Evolutionary conservation across 1,140 invertebrate genomes (phyloP), one percentile per base, ranked within the genome.

Genomic region (Drosophila trapezifrons): DNA sequence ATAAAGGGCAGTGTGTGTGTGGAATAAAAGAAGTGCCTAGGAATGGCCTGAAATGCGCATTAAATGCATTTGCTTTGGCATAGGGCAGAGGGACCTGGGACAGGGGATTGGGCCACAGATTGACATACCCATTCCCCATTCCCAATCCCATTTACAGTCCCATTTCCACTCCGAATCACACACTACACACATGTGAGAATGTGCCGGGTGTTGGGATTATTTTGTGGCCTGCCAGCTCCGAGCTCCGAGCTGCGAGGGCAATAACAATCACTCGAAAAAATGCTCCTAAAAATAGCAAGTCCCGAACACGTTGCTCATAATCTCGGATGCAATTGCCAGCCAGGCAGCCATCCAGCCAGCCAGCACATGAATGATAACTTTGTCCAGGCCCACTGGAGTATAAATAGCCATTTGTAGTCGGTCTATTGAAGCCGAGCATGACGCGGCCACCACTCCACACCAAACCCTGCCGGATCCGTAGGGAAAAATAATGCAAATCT

Each of bases 141-240:
- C 10, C 45, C 20, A 76, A 20, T 15, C 40, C 32, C 42, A 37
- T 40, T 60, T 25, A 32, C 62, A 56, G 51, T 29, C 43, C 51
- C 64, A 62, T 62, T 65, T 46, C 59, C 63, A 63, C 38, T 46
- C 27, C 42, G 40, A 67, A 37, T 37, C 17, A 66, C 29, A 64
- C 45, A 15, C 20, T 25, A 22, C 45, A 49, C 83, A 83, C 67
- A 83, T 86, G 83, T 86, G 83, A 79, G 79, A 87, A 87, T 87
- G 67, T 37, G 54, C n/a, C 64, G 72, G 52, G 29, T 60, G 56
- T 66, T 87, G 83, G 83, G 83, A 86, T 86, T 86, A 86, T 87
- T 87, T 60, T 87, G 82, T 67, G 82, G 81, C 71, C 37, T 37
- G 60, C 27, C 25, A 32, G 40, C 38, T 17, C n/a, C n/a, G 25